Percentiles rank a stretch among this genome's conserved stretches.
Evolutionary conservation across 2,888 invertebrate genomes (phyloP).

Genomic region (Pristionchus fissidentatus): DNA sequence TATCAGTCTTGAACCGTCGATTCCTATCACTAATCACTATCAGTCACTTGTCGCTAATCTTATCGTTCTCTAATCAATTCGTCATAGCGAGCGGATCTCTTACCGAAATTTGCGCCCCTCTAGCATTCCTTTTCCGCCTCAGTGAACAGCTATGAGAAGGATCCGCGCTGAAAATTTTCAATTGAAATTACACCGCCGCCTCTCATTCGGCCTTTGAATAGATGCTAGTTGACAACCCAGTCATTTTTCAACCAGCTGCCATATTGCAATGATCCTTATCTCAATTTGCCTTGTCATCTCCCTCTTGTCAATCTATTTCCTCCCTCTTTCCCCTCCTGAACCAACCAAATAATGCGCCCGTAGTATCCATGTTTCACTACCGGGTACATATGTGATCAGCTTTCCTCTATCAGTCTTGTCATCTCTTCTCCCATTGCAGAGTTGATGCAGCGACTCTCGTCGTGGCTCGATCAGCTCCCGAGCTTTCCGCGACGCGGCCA

Average conservation of each 20-base stretch:
- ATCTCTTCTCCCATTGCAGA: not conserved
- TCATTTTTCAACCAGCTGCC: constrained; percentile 18
- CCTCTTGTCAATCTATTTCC: constrained; percentile 16
- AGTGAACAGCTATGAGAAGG: not conserved
- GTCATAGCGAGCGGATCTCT: constrained; percentile 14
- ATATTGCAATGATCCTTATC: not conserved
- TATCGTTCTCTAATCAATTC: not conserved
- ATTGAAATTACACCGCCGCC: no score
- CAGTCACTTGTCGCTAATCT: not conserved
- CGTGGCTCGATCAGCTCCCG: constrained; percentile 46
- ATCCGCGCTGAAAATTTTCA: no score
- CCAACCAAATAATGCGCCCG: not conserved
- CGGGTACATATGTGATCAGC: constrained; percentile 27
- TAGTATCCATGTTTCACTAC: constrained; percentile 1
- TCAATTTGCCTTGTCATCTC: not conserved
- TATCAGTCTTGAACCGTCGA: no score
- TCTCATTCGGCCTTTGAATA: no score
- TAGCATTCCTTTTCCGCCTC: constrained; percentile 2
- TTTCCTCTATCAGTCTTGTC: not conserved
- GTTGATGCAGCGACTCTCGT: constrained; percentile 48
- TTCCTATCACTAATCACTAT: not conserved
- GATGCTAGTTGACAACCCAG: constrained; percentile 8
- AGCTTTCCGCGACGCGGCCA: not conserved
- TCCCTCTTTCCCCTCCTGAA: not conserved
- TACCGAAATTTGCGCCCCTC: not conserved